Evolutionary conservation across 2,797 vertebrate species (phyloP).

Genomic region (Poecile montanus): DNA sequence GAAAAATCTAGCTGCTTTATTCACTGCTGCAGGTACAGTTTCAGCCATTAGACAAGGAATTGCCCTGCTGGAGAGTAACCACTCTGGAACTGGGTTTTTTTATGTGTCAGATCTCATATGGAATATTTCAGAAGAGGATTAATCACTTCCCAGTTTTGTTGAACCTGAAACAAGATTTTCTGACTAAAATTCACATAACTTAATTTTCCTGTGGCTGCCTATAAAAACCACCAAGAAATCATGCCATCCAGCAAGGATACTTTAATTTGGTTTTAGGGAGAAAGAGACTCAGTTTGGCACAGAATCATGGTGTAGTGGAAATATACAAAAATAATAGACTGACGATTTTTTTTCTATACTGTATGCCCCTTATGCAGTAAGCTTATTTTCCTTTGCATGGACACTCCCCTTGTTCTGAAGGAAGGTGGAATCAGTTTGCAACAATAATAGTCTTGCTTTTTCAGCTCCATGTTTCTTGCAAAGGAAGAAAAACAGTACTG

Average conservation of each 20-base stretch:
- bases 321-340: constrained; percentile 2
- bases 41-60: background rate
- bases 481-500: background rate
- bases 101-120: constrained; percentile 33
- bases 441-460: background rate
- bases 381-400: background rate
- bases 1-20: background rate
- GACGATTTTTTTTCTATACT: background rate
- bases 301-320: constrained; percentile 16
- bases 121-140: constrained; percentile 64
- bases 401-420: background rate
- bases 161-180: constrained; percentile 53
- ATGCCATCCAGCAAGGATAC: constrained; percentile 22
- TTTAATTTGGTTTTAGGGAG: constrained; percentile 44
- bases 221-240: constrained; percentile 50
- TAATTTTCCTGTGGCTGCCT: constrained; percentile 60
- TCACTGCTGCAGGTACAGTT: background rate
- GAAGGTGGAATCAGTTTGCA: background rate
- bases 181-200: constrained; percentile 51
- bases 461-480: background rate
- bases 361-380: background rate
- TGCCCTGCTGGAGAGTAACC: background rate
- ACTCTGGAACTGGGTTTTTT: background rate
- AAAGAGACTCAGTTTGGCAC: constrained; percentile 37
- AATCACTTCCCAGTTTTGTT: constrained; percentile 69